phyloP scores from a whole-genome alignment of 2,797 vertebrate genomes.

The Phrynocephalus vlangalii region DNA sequence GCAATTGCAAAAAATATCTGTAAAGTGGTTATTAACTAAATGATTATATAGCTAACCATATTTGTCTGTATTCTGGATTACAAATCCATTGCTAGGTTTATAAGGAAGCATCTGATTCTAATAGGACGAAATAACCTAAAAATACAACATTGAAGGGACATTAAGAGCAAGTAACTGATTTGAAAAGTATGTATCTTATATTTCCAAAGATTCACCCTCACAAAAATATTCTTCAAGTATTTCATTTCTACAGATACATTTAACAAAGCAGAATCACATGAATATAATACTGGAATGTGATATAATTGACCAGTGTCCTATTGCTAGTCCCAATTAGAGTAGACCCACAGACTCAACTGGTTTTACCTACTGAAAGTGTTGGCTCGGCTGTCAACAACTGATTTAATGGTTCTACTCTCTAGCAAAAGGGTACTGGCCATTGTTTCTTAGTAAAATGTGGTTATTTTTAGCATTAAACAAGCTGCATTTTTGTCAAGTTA shows the following conservation, averaged over 20 bases:
- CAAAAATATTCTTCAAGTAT: constrained; percentile 29
- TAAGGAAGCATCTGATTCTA: constrained; percentile 16
- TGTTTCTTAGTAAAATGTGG: not conserved
- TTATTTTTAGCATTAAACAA: constrained; percentile 14
- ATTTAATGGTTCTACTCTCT: no score
- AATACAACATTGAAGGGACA: not conserved
- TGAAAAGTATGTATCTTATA: not conserved
- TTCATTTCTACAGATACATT: constrained; percentile 19
- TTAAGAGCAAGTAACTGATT: constrained; percentile 19
- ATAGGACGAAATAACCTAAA: not conserved
- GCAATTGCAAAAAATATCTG: constrained; percentile 21
- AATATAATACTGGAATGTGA: not conserved
- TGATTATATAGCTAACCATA: no score
- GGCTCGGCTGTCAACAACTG: no score
- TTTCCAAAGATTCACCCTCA: not conserved
- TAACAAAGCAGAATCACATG: not conserved
- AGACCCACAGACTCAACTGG: no score
- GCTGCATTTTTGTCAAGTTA: not conserved
- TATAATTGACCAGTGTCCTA: no score
- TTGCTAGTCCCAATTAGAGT: no score
- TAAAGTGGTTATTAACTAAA: no score
- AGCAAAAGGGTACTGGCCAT: no score
- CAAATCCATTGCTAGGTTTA: constrained; percentile 20
- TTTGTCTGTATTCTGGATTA: constrained; percentile 28
- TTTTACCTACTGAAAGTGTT: no score